Evolutionary conservation across 2,113 vertebrate genomes (phyloP).

Genomic region (Pluvianellus socialis): DNA sequence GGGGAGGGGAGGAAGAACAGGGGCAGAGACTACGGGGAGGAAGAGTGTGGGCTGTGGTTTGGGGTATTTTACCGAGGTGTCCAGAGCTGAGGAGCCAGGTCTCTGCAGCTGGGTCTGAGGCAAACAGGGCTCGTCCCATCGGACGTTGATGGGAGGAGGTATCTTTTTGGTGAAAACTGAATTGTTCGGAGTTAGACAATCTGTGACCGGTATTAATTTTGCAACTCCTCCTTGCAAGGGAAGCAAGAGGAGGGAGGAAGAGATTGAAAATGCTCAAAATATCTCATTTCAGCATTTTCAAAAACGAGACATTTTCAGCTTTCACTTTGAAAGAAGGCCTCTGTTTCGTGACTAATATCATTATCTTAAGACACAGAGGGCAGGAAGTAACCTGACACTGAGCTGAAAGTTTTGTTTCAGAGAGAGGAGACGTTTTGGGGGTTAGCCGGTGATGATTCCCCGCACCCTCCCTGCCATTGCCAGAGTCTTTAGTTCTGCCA

Average conservation of each 20-base stretch:
- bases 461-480: background rate
- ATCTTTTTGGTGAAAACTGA: background rate
- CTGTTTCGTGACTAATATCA: background rate
- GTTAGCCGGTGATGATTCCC: background rate
- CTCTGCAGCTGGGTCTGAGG: too few relatives aligned
- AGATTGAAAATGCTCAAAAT: background rate
- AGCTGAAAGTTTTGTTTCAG: background rate
- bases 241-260: background rate
- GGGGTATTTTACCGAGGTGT: background rate
- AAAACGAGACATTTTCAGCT: background rate
- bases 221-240: background rate
- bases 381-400: background rate
- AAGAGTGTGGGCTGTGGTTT: background rate
- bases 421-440: background rate
- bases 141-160: background rate
- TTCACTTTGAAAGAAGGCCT: background rate
- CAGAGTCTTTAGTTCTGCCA: background rate
- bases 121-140: background rate
- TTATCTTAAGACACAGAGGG: background rate
- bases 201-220: background rate
- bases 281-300: background rate
- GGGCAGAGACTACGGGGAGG: background rate
- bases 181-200: background rate
- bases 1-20: background rate
- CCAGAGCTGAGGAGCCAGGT: background rate